These are phyloP conservation scores for Anarhynchus alexandrinus DNA, from an alignment of 2,113 vertebrate genomes.

Conservation along the genomic window DNA sequence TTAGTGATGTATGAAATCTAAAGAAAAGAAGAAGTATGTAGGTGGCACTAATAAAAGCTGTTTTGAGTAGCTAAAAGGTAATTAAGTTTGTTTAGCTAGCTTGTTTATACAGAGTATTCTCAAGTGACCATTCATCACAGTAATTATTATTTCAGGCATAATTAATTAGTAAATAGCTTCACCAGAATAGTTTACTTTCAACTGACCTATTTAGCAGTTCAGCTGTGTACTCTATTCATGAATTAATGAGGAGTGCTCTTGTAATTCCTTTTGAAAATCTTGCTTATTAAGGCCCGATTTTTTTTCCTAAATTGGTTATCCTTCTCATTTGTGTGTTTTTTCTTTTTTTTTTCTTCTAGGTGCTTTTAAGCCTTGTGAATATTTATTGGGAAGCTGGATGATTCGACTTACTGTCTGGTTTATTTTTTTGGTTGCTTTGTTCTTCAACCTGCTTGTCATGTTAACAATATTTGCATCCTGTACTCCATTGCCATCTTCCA, in stretches of 20 bases:
- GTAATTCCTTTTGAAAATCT: conserved; percentile 5
- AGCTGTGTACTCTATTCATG: not conserved
- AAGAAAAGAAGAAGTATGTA: not conserved
- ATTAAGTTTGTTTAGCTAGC: conserved; percentile 17
- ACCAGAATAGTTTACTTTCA: conserved; percentile 15
- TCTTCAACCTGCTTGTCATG: conserved; percentile 91
- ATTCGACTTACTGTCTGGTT: conserved; percentile 98
- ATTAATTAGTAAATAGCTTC: conserved; percentile 44
- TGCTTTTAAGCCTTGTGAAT: conserved; percentile 96
- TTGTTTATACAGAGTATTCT: not conserved
- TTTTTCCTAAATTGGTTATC: conserved; percentile 4
- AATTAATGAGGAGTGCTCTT: not conserved
- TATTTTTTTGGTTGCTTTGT: conserved; percentile 91
- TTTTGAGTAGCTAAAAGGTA: not conserved
- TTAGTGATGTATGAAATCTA: not conserved
- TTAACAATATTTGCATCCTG: conserved; percentile 82
- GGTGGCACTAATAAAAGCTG: not conserved
- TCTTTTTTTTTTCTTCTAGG: conserved; percentile 70
- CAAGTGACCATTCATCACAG: conserved; percentile 1
- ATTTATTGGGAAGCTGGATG: conserved; percentile 98
- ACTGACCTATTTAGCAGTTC: conserved; percentile 1
- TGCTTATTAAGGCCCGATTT: not conserved
- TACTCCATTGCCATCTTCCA: conserved; percentile 76
- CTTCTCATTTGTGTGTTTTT: not conserved
- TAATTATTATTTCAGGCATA: conserved; percentile 42